Evolutionary conservation across 2,797 vertebrate species (phyloP).

Genomic region (Danio jaintianensis): DNA sequence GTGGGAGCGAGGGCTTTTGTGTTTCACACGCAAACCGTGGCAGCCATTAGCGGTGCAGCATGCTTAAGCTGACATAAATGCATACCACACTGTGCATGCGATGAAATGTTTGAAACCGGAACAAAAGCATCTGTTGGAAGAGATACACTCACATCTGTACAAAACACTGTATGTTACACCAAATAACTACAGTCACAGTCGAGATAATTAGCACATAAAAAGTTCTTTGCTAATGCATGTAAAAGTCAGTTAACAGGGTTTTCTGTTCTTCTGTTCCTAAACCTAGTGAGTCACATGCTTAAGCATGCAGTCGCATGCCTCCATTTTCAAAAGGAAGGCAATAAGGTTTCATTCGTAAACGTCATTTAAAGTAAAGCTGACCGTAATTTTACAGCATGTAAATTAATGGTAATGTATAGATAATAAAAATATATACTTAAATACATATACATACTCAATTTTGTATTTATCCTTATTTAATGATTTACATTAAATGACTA

Average conservation of each 20-base stretch:
- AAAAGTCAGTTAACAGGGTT: neutral
- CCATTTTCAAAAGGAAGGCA: neutral
- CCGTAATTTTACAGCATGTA: neutral
- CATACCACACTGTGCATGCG: slow-evolving; percentile 51
- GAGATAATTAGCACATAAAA: slow-evolving; percentile 9
- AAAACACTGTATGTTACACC: slow-evolving; percentile 29
- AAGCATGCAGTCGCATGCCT: neutral
- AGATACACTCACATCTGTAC: slow-evolving; percentile 41
- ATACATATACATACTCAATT: too few relatives aligned
- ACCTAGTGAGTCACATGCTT: neutral
- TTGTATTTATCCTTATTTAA: too few relatives aligned
- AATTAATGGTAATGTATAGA: neutral
- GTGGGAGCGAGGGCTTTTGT: slow-evolving; percentile 57
- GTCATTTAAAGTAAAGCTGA: neutral
- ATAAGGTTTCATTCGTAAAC: neutral
- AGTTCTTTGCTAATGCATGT: neutral
- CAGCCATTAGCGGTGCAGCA: slow-evolving; percentile 43
- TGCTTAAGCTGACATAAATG: slow-evolving; percentile 46
- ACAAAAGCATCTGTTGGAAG: slow-evolving; percentile 39
- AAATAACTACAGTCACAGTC: slow-evolving; percentile 5
- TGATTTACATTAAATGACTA: too few relatives aligned
- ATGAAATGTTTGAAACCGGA: slow-evolving; percentile 37
- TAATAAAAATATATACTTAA: too few relatives aligned
- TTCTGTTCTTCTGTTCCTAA: neutral
- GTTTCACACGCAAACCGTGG: slow-evolving; percentile 50